Conservation (phyloP, 2,113 vertebrate genomes). For the Xiphophorus maculatus region DNA sequence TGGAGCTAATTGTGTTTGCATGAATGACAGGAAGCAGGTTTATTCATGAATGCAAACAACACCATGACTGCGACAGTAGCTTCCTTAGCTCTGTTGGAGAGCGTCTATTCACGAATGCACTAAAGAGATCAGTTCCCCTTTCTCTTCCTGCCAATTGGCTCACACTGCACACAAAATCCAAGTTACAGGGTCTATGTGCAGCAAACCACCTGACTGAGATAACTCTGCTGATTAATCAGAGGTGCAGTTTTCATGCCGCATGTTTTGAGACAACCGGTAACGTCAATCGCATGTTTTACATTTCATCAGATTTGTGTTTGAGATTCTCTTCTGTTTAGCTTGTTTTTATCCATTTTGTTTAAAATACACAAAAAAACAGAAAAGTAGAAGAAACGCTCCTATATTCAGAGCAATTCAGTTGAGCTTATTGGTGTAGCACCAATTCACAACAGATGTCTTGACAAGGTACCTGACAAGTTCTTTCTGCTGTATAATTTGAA, state of each 20-base stretch:
- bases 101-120: constrained; percentile 58
- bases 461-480: too few relatives aligned
- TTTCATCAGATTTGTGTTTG: background rate
- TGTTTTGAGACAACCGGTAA: background rate
- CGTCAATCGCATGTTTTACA: background rate
- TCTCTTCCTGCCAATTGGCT: constrained; percentile 57
- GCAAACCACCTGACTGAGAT: constrained; percentile 55
- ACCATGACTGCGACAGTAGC: constrained; percentile 18
- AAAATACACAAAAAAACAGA: too few relatives aligned
- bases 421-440: too few relatives aligned
- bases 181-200: constrained; percentile 5
- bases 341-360: background rate
- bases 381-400: too few relatives aligned
- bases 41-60: constrained; percentile 69
- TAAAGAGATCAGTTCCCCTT: constrained; percentile 40
- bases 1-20: constrained; percentile 64
- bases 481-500: background rate
- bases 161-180: constrained; percentile 22
- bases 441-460: too few relatives aligned
- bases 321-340: background rate
- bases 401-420: too few relatives aligned
- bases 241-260: constrained; percentile 33
- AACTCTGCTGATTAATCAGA: constrained; percentile 42
- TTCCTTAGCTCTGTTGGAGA: constrained; percentile 30
- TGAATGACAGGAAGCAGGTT: constrained; percentile 67